Evolutionary conservation across 2,888 invertebrate genomes (phyloP), one percentile per base, ranked within the genome.

Genomic region (Perizoma affinitatum): DNA sequence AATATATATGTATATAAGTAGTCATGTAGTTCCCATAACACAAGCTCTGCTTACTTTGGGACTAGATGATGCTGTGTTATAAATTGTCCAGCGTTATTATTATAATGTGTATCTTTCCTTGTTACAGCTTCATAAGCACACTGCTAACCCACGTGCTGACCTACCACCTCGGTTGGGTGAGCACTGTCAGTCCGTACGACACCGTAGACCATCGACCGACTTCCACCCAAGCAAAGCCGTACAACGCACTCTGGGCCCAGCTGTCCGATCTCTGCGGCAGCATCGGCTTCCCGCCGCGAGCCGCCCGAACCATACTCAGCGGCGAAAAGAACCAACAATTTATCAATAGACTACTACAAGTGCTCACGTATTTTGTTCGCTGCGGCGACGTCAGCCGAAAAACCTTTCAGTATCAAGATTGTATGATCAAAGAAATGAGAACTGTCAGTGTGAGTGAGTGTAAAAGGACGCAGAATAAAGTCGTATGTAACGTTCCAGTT

Each of bases 181-280:
- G 96, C 38, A 97, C 97, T 0, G 96, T 97, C 10, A 92, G 92
- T 66, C 92, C 93, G 0, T 92, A 91, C 73, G 92, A 90, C 59
- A 80, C 81, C 59, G 70, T 84, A 45, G 86, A 85, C 54, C 76
- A 79, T 9, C 75, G 75, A 46, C 66, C 8, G 61, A 71, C 10
- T 40, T 47, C 8, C 2, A 57, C 1, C 10, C 72, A 75, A 4
- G 45, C 71, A 0, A 77, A 78, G 1, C 96, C 97, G 0, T 97
- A 97, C 84, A 98, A 98, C 87, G 97, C 97, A 0, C 85, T 98
- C 0, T 97, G 98, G 98, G 97, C 97, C 0, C 98, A 98, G 77
- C 93, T 98, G 65, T 95, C 95, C 40, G 97, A 98, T 80, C 89
- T 98, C 35, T 96, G 96, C 79, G 98, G 97, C n/a, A 96, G 96